Percentiles rank a stretch among this genome's conserved stretches.
These are phyloP conservation scores for Notarius lentiginosus DNA, from an alignment of 2,113 vertebrate genomes.

Conservation along the genomic window DNA sequence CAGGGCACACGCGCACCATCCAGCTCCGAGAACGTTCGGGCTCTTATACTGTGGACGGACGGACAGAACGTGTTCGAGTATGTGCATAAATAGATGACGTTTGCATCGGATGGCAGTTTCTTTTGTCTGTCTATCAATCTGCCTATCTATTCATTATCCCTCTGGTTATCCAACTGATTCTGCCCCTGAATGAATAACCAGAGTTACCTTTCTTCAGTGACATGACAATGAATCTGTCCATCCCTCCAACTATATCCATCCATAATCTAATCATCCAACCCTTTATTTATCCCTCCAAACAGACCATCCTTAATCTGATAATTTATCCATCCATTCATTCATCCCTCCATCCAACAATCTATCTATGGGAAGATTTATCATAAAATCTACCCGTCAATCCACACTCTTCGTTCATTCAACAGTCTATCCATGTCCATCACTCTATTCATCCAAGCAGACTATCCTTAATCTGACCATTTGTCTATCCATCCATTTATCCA, in stretches of 20 bases:
- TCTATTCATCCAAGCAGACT: not conserved
- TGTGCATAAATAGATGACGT: not conserved
- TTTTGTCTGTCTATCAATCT: not conserved
- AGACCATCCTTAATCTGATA: not conserved
- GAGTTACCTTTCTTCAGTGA: not conserved
- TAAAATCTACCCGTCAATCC: not conserved
- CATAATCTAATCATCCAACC: not conserved
- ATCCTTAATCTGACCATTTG: not conserved
- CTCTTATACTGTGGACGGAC: not conserved
- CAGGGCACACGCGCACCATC: constrained; percentile 51
- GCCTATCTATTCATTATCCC: not conserved
- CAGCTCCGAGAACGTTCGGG: constrained; percentile 61
- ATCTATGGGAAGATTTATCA: not conserved
- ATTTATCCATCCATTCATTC: not conserved
- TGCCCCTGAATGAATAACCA: not conserved
- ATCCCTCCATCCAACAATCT: not conserved
- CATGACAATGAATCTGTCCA: not conserved
- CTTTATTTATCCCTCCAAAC: not conserved
- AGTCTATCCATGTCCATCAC: not conserved
- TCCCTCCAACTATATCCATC: not conserved
- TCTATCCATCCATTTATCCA: not conserved
- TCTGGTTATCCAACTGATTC: not conserved
- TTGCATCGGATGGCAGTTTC: not conserved
- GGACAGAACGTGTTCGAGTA: not conserved
- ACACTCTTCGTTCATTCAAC: not conserved